phyloP scores from a whole-genome alignment of 2,888 invertebrate species.

The Synanthedon myopaeformis region DNA sequence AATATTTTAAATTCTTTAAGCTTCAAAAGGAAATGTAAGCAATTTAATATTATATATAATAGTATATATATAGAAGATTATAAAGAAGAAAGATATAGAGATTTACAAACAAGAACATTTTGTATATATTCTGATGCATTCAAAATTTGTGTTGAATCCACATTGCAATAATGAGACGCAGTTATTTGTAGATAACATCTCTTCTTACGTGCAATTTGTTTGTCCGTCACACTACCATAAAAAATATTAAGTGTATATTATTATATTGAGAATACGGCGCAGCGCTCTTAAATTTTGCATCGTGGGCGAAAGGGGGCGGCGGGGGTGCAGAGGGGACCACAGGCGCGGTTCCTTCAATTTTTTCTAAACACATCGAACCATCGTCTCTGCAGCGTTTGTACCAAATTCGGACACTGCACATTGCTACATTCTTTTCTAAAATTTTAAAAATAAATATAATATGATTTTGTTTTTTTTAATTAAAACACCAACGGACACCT shows the following conservation, averaged over 20 bases:
- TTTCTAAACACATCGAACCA: constrained; percentile 31
- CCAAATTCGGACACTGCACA: constrained; percentile 8
- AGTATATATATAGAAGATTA: too few species aligned
- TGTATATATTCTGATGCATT: too few species aligned
- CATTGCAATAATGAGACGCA: too few species aligned
- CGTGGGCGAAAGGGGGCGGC: constrained; percentile 30
- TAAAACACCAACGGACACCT: background rate
- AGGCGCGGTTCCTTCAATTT: constrained; percentile 31
- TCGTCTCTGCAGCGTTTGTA: constrained; percentile 11
- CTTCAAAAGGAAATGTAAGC: too few species aligned
- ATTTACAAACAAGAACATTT: too few species aligned
- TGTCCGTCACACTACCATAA: background rate
- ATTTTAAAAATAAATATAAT: background rate
- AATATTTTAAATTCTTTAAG: too few species aligned
- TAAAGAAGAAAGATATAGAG: too few species aligned
- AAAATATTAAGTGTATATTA: background rate
- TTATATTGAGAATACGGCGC: constrained; percentile 24
- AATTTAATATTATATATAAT: too few species aligned
- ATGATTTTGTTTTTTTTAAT: background rate
- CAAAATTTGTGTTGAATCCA: too few species aligned
- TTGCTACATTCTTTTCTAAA: constrained; percentile 2
- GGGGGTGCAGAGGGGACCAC: constrained; percentile 17
- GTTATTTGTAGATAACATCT: too few species aligned
- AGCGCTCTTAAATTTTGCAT: constrained; percentile 50
- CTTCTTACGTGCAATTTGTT: too few species aligned